A percentile compares a stretch with the other conserved stretches of the same genome.
Conservation (phyloP, 2,113 vertebrate genomes). For the Thymallus thymallus region DNA sequence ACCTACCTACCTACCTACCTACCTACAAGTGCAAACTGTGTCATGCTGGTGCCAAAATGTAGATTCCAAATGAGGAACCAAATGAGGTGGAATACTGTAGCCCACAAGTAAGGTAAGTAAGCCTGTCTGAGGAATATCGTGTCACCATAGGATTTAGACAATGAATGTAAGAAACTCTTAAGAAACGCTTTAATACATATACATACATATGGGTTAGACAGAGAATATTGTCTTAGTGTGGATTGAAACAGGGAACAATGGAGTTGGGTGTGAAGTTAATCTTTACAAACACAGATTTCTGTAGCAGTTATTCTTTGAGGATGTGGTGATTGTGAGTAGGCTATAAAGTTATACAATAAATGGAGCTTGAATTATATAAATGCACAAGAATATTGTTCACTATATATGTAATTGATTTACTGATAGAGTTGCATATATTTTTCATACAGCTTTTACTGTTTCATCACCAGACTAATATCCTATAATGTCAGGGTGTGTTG, state of each 20-base stretch:
- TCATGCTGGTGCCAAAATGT: too few relatives aligned
- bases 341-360: slow-evolving; percentile 39
- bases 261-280: slow-evolving; percentile 18
- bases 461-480: neutral
- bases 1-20: too few relatives aligned
- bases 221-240: slow-evolving; percentile 26
- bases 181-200: slow-evolving; percentile 23
- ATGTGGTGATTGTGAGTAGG: slow-evolving; percentile 37
- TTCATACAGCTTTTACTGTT: neutral
- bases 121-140: slow-evolving; percentile 10
- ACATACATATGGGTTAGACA: slow-evolving; percentile 28
- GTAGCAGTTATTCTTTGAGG: slow-evolving; percentile 33
- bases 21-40: neutral
- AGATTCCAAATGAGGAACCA: neutral
- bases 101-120: neutral
- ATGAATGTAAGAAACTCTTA: slow-evolving; percentile 20
- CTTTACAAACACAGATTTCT: slow-evolving; percentile 4
- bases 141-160: slow-evolving; percentile 31
- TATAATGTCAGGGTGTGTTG: neutral
- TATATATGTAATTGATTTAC: too few relatives aligned
- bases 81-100: neutral
- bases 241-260: slow-evolving; percentile 23
- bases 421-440: too few relatives aligned
- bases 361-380: slow-evolving; percentile 5
- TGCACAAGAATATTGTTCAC: neutral